These are phyloP conservation scores for Brachirus orientalis DNA, from an alignment of 2,113 vertebrate species.

Conservation along the genomic window DNA sequence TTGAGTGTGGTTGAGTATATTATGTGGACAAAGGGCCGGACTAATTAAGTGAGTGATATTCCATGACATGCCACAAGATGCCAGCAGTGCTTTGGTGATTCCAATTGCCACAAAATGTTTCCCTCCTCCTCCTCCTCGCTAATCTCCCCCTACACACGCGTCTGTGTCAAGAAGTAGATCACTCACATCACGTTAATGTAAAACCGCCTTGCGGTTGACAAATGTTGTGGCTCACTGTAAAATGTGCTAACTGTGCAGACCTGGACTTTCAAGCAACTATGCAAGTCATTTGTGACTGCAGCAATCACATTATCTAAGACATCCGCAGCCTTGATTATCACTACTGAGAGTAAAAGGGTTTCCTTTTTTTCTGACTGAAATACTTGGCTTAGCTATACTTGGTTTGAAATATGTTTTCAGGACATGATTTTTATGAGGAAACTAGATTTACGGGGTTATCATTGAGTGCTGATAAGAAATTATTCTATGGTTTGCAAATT, in stretches of 20 bases:
- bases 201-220: constrained; percentile 77
- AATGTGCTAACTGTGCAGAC: constrained; percentile 86
- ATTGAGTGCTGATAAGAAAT: constrained; percentile 39
- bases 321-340: constrained; percentile 75
- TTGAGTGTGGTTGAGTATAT: constrained; percentile 4
- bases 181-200: constrained; percentile 83
- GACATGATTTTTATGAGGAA: constrained; percentile 62
- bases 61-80: constrained; percentile 79
- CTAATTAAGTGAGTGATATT: constrained; percentile 63
- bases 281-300: constrained; percentile 80
- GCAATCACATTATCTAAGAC: constrained; percentile 80
- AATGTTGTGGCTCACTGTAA: constrained; percentile 80
- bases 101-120: constrained; percentile 60
- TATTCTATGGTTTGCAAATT: constrained; percentile 32
- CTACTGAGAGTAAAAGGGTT: constrained; percentile 50
- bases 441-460: constrained; percentile 57
- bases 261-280: constrained; percentile 74
- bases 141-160: constrained; percentile 8
- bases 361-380: constrained; percentile 33
- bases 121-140: not conserved
- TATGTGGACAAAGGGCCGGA: constrained; percentile 39
- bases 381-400: constrained; percentile 49
- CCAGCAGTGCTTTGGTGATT: constrained; percentile 73
- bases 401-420: constrained; percentile 59
- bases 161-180: constrained; percentile 80